A percentile compares a stretch with the other conserved stretches of the same genome.
phyloP scores from a whole-genome alignment of 2,888 invertebrate genomes.

The Euzophera pinguis region DNA sequence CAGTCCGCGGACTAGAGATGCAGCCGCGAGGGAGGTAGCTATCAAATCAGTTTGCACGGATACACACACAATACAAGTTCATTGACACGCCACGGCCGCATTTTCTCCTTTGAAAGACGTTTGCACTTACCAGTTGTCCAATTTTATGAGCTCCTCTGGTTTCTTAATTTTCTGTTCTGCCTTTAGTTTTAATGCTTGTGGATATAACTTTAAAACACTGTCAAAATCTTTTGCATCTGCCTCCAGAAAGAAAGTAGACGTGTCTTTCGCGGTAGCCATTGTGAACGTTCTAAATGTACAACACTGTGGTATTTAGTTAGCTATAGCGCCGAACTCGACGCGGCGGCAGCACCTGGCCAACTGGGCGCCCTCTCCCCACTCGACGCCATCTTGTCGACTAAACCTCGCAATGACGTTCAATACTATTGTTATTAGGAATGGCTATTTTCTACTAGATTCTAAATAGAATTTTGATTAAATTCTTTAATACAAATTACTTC shows the following conservation, averaged over 20 bases:
- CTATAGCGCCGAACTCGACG: conserved; percentile 80
- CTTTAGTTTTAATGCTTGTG: conserved; percentile 93
- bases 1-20: conserved; percentile 82
- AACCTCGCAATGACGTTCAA: conserved; percentile 74
- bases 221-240: conserved; percentile 93
- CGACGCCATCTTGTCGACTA: conserved; percentile 74
- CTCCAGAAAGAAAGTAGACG: conserved; percentile 95
- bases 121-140: conserved; percentile 95
- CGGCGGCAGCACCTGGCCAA: conserved; percentile 81
- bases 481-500: conserved; percentile 21
- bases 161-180: conserved; percentile 95
- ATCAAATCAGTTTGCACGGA: conserved; percentile 82
- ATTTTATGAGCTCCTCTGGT: conserved; percentile 95
- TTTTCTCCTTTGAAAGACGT: conserved; percentile 78
- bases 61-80: conserved; percentile 81
- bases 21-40: conserved; percentile 83
- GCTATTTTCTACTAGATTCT: conserved; percentile 44
- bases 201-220: conserved; percentile 93
- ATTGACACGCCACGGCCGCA: conserved; percentile 81
- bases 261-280: conserved; percentile 93
- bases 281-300: conserved; percentile 82
- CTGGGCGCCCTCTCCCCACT: conserved; percentile 79
- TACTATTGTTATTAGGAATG: conserved; percentile 65
- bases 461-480: conserved; percentile 26
- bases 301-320: conserved; percentile 78